A percentile compares a stretch with the other conserved stretches of the same genome.
Evolutionary conservation across 2,888 invertebrate species (phyloP).

Genomic region (Clepsis dumicolana): DNA sequence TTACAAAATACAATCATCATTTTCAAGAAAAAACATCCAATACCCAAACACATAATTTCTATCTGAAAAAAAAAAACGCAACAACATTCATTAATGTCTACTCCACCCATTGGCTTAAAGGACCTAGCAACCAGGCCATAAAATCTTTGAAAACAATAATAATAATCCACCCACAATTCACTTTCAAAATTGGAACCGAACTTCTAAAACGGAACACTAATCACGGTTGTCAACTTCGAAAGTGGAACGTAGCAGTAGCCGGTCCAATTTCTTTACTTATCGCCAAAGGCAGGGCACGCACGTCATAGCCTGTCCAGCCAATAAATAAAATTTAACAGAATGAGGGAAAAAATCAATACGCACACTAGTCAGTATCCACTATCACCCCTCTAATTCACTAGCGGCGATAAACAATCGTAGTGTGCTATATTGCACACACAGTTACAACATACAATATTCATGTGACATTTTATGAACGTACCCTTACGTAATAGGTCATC

Average conservation of each 20-base stretch:
- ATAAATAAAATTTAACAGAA: slow-evolving; percentile 86
- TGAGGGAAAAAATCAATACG: slow-evolving; percentile 86
- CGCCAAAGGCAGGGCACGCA: slow-evolving; percentile 49
- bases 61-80: too few species aligned
- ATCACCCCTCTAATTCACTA: slow-evolving; percentile 83
- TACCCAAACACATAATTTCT: too few species aligned
- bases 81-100: too few species aligned
- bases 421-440: slow-evolving; percentile 61
- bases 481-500: slow-evolving; percentile 70
- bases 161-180: neutral
- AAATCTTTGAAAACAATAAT: too few species aligned
- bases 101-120: too few species aligned
- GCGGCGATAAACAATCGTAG: slow-evolving; percentile 77
- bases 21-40: too few species aligned
- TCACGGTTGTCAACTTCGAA: slow-evolving; percentile 27
- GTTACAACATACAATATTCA: slow-evolving; percentile 73
- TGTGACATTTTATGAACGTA: slow-evolving; percentile 66
- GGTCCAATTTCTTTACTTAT: slow-evolving; percentile 53
- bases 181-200: slow-evolving; percentile 3
- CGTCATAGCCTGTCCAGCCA: slow-evolving; percentile 71
- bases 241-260: slow-evolving; percentile 16
- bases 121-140: too few species aligned
- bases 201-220: slow-evolving; percentile 3
- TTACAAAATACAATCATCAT: too few species aligned
- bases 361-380: slow-evolving; percentile 76